A percentile compares a stretch with the other conserved stretches of the same genome.
These are phyloP conservation scores for Progne subis DNA, from an alignment of 2,113 vertebrate genomes.

Conservation along the genomic window DNA sequence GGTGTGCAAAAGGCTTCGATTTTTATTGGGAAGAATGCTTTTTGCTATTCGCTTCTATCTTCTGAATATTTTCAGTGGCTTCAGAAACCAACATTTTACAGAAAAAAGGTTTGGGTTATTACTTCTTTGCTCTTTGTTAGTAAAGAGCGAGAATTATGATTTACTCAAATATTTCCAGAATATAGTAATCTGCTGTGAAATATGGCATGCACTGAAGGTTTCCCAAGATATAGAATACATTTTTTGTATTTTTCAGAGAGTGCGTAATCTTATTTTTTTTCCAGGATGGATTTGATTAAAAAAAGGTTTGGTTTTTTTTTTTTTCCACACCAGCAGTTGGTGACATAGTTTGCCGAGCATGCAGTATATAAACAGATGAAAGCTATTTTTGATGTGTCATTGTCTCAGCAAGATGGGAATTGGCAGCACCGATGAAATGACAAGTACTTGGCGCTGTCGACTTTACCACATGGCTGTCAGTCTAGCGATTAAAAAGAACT, in stretches of 20 bases:
- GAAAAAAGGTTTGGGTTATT: background rate
- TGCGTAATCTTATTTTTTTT: background rate
- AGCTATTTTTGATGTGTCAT: constrained; percentile 69
- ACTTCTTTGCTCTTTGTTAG: background rate
- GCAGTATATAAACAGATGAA: constrained; percentile 64
- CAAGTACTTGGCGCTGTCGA: constrained; percentile 55
- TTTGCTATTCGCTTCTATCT: background rate
- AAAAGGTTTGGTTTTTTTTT: background rate
- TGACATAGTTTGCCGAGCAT: constrained; percentile 58
- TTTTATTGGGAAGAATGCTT: background rate
- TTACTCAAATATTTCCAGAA: background rate
- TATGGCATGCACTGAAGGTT: background rate
- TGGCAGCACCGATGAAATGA: constrained; percentile 57
- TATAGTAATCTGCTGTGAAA: constrained; percentile 2
- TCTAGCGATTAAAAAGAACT: constrained; percentile 63
- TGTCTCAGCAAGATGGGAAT: constrained; percentile 65
- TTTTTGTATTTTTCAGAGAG: background rate
- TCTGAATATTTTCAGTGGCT: background rate
- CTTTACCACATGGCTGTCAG: constrained; percentile 60
- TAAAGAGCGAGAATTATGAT: background rate
- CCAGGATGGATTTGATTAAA: constrained; percentile 9
- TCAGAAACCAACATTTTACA: background rate
- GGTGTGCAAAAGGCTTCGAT: background rate
- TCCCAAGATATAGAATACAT: background rate
- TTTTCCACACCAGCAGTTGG: constrained; percentile 42